Conservation (phyloP, 2,113 vertebrate species). For the Ageneiosus marmoratus region DNA sequence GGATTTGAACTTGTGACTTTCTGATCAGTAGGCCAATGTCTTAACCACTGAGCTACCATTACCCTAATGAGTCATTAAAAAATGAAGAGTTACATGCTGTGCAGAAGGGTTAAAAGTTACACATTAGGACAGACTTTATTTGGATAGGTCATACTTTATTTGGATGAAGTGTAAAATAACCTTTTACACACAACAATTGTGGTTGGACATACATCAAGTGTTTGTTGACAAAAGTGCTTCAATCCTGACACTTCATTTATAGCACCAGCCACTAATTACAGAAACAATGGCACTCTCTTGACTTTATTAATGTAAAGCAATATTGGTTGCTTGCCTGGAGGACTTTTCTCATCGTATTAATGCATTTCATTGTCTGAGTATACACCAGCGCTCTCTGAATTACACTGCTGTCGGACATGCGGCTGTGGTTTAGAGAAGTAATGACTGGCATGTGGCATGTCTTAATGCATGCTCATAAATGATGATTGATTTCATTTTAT, state of each 20-base stretch:
- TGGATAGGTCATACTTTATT: neutral
- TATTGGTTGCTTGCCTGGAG: slow-evolving; percentile 10
- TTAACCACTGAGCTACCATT: too few species aligned
- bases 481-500: neutral
- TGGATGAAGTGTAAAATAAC: neutral
- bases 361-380: neutral
- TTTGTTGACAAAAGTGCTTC: slow-evolving; percentile 40
- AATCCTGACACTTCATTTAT: slow-evolving; percentile 39
- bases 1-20: too few species aligned
- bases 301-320: slow-evolving; percentile 20
- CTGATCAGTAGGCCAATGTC: too few species aligned
- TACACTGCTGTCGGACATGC: neutral
- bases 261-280: slow-evolving; percentile 36
- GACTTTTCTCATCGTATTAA: slow-evolving; percentile 25
- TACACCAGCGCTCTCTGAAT: neutral
- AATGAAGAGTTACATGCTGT: too few species aligned
- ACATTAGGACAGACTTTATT: neutral
- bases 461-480: neutral
- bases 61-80: too few species aligned
- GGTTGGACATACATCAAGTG: slow-evolving; percentile 18
- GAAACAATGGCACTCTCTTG: slow-evolving; percentile 36
- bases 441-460: neutral
- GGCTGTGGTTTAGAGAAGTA: neutral
- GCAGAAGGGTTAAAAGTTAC: neutral
- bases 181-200: slow-evolving; percentile 2